Evolutionary conservation across 1,140 invertebrate genomes (phyloP).

Genomic region (Neodiprion fabricii): DNA sequence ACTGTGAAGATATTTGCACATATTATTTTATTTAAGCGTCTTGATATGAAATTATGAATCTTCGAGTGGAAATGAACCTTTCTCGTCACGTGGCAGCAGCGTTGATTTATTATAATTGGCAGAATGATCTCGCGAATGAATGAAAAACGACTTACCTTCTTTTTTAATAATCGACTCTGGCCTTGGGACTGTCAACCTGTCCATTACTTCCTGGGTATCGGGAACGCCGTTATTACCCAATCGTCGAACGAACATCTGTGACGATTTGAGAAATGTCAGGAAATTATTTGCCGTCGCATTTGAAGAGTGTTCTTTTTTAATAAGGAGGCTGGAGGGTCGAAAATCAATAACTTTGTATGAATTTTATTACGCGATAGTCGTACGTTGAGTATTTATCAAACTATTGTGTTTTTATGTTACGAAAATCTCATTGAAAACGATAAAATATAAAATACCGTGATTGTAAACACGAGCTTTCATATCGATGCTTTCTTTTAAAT

Average conservation of each 20-base stretch:
- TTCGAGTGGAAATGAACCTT: background rate
- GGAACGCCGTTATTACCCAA: slow-evolving; percentile 62
- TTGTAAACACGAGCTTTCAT: too few relatives aligned
- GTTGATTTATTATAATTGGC: background rate
- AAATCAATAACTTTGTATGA: background rate
- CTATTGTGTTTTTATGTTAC: too few relatives aligned
- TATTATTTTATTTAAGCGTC: too few relatives aligned
- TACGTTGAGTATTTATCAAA: too few relatives aligned
- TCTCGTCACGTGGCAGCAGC: background rate
- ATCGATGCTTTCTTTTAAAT: too few relatives aligned
- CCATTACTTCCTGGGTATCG: slow-evolving; percentile 52
- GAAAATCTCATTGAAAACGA: too few relatives aligned
- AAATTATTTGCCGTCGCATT: too few relatives aligned
- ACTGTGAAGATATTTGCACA: too few relatives aligned
- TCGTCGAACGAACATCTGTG: slow-evolving; percentile 65
- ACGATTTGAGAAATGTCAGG: background rate
- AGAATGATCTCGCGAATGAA: slow-evolving; percentile 42
- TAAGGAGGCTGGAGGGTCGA: background rate
- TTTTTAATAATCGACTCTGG: slow-evolving; percentile 57
- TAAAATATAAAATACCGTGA: too few relatives aligned
- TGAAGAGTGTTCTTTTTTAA: too few relatives aligned
- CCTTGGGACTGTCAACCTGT: slow-evolving; percentile 51
- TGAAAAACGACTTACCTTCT: slow-evolving; percentile 59
- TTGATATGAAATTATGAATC: too few relatives aligned
- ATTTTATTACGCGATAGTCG: too few relatives aligned